Base-by-base conservation (phyloP, 2,888 invertebrate species). In the Anticlea derivata region DNA sequence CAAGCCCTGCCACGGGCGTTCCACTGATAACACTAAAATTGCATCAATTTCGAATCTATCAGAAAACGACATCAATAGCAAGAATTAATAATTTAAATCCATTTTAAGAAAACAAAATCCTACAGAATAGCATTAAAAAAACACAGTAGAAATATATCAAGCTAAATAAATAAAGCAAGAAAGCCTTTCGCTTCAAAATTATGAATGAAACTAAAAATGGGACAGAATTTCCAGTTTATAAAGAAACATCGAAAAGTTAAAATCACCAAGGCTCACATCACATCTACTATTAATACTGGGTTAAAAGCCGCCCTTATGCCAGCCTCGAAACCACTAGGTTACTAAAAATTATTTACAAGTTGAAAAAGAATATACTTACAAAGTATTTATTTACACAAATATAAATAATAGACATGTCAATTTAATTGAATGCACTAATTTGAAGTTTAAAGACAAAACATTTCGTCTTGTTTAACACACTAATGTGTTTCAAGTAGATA, bases 41-140 rank as follows among this genome's bases (percentile, higher is more conserved):
- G 59, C 58, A 82, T 87, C 88, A 88, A 87, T 88, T 88, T 88
- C 88, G 87, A 89, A 86, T 80, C 87, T 86, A 88, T 84, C 88
- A 86, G 87, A 83, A 72, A 66, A 73, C 71, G 75, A 73, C 75
- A 58, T 35, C 11, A 58, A 45, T 34, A 40, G 29, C 8, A 5
- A 29, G 38, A 44, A 45, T 27, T 22, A 44, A 29, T 22, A n/a
- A 30, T 29, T 33, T 10, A 30, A 41, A 24, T 48, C 38, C 31
- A 47, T 27, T 39, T 26, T 13, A 33, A 23, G 29, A 29, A 23
- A 37, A 11, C 37, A 24, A 29, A 46, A 38, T 23, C 29, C 13
- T 34, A 41, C 23, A 24, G 13, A 31, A 23, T 31, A 41, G 5
- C 13, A 17, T 31, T 7, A 31, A 33, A 31, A n/a, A n/a, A n/a